Base-by-base conservation (phyloP, 2,888 invertebrate species). In the Punctoribates punctum region DNA sequence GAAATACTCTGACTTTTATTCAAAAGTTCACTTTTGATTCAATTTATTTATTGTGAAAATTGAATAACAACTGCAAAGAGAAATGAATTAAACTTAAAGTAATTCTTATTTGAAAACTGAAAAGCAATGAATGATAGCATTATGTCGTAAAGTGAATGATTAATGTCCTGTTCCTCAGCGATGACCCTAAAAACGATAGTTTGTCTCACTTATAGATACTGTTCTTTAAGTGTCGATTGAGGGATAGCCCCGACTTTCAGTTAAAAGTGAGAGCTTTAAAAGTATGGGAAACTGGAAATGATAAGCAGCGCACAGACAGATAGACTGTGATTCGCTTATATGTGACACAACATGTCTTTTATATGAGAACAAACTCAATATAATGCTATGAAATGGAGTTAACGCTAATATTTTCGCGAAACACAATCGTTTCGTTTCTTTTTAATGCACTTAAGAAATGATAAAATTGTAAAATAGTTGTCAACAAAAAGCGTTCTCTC, bases 161-260 rank as follows among this genome's bases (percentile, higher is more conserved):
- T 23, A 62, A 62, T 62, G 15, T 62, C 5, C 23, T 62, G 62
- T 17, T 29, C 29, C 8, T 8, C 34, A 34, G n/a, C 9, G 29
- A 62, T 62, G 62, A 62, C 62, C 62, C 27, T 20, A 9, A 27
- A 62, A 27, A 62, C 27, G 27, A 62, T 29, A 29, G 27, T 62
- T 62, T 62, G 62, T 62, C 62, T 25, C 62, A 62, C 62, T 62
- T 29, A 29, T 20, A 62, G 62, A 25, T 62, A 62, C 27, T 62
- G 15, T 25, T 62, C 15, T 27, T 62, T 62, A 62, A 62, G 62
- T 62, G 62, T 62, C 62, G 62, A 62, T 62, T 62, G 62, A 62
- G 62, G 29, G 27, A 27, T 8, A 8, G 23, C 11, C 8, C 11
- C 15, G 62, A 62, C 23, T 25, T 27, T 34, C 34, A 34, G 34